Evolutionary conservation across 2,888 invertebrate genomes (phyloP).

Genomic region (Scaptodrosophila latifasciaeformis): DNA sequence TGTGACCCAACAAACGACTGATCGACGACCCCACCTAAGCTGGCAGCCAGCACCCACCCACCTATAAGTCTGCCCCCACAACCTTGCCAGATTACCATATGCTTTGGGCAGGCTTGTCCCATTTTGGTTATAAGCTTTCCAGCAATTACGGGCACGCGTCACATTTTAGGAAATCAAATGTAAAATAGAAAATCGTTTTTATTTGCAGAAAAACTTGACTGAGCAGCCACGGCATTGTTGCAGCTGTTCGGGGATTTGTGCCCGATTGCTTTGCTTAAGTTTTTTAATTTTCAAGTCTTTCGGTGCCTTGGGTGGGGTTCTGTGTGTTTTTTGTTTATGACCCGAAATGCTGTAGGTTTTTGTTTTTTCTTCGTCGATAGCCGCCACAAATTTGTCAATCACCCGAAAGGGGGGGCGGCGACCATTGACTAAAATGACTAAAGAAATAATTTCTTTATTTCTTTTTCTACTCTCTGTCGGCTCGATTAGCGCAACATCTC

Average conservation of each 20-base stretch:
- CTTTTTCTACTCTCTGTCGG: background rate
- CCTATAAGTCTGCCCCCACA: background rate
- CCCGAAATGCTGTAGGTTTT: constrained; percentile 29
- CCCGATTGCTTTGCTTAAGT: too few species aligned
- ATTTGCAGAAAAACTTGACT: too few species aligned
- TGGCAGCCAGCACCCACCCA: constrained; percentile 3
- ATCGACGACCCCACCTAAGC: too few species aligned
- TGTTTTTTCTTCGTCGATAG: constrained; percentile 16
- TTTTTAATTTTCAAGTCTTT: background rate
- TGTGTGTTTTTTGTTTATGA: constrained; percentile 31
- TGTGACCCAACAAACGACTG: too few species aligned
- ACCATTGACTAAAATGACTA: too few species aligned
- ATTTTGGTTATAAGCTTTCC: too few species aligned
- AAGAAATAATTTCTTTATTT: background rate
- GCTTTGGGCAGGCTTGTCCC: too few species aligned
- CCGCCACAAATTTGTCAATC: constrained; percentile 49
- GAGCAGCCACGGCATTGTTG: constrained; percentile 12
- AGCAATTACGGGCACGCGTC: constrained; percentile 31
- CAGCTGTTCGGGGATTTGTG: constrained; percentile 12
- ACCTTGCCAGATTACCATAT: too few species aligned
- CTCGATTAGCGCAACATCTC: constrained; percentile 42
- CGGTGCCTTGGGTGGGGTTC: background rate
- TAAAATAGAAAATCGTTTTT: background rate
- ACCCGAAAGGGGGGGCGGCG: background rate
- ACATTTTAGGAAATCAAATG: constrained; percentile 1